Conservation (phyloP, 23 tunicate genomes). For the Trididemnum clinides region DNA sequence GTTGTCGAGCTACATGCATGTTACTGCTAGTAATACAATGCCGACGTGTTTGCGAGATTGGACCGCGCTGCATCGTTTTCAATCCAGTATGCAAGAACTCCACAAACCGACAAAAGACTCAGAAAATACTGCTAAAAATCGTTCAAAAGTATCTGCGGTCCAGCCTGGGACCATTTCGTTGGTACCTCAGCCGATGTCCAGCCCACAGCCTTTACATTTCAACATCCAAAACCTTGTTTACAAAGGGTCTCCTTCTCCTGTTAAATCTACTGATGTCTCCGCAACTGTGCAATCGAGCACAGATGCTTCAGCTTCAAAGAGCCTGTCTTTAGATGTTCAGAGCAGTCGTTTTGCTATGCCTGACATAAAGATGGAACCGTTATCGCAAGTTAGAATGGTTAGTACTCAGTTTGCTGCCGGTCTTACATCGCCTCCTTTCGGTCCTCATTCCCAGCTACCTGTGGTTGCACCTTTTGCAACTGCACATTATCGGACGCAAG, state of each 20-base stretch:
- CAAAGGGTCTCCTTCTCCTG: constrained; percentile 41
- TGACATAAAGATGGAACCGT: neutral
- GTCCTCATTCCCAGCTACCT: neutral
- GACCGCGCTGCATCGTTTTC: neutral
- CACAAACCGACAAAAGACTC: too few relatives aligned
- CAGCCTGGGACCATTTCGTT: neutral
- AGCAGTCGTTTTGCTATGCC: neutral
- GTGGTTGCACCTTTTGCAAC: neutral
- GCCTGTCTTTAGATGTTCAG: neutral
- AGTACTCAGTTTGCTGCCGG: neutral
- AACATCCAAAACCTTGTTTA: constrained; percentile 82
- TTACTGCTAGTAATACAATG: too few relatives aligned
- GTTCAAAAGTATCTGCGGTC: too few relatives aligned
- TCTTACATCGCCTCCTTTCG: neutral
- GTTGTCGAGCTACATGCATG: neutral
- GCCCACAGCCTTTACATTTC: constrained; percentile 58
- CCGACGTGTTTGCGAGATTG: too few relatives aligned
- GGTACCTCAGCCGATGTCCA: neutral
- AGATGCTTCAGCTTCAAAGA: neutral
- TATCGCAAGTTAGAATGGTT: neutral
- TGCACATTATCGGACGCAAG: constrained; percentile 36
- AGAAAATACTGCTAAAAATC: too few relatives aligned
- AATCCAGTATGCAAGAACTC: neutral
- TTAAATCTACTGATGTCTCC: neutral
- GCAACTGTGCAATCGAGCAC: neutral